Evolutionary conservation across 2,888 invertebrate species (phyloP).

Genomic region (Autographa pulchrina): DNA sequence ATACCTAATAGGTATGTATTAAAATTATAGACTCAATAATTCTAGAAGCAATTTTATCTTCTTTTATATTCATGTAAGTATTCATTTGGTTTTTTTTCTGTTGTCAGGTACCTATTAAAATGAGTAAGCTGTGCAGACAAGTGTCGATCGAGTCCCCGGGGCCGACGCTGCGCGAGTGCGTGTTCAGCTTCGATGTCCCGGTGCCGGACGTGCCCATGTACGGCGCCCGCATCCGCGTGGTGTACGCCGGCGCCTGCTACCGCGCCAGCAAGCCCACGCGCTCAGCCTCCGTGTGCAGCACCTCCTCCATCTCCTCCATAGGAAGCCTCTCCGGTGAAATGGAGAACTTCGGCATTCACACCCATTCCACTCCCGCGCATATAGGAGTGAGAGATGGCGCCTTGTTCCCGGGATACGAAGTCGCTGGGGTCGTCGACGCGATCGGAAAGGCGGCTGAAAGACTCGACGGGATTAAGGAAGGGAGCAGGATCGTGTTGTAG

Average conservation of each 20-base stretch:
- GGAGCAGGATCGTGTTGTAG: constrained; percentile 94
- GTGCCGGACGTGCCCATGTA: constrained; percentile 95
- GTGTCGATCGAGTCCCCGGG: constrained; percentile 96
- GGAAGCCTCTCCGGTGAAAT: constrained; percentile 85
- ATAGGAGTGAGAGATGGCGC: constrained; percentile 95
- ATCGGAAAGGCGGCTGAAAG: constrained; percentile 91
- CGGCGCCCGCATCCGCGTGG: constrained; percentile 95
- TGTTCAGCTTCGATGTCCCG: constrained; percentile 96
- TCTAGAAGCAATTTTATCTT: too few species aligned
- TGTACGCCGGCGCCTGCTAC: constrained; percentile 96
- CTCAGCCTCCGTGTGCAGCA: constrained; percentile 93
- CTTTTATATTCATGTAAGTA: too few species aligned
- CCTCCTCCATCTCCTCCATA: constrained; percentile 91
- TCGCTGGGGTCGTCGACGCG: constrained; percentile 94
- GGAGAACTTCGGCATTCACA: constrained; percentile 79
- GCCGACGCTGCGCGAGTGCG: constrained; percentile 93
- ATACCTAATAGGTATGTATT: too few species aligned
- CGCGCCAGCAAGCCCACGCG: constrained; percentile 90
- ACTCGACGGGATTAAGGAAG: constrained; percentile 89
- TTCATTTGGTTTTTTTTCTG: constrained; percentile 15
- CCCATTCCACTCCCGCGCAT: constrained; percentile 89
- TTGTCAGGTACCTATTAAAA: constrained; percentile 67
- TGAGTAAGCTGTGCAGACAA: constrained; percentile 96
- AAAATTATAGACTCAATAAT: too few species aligned
- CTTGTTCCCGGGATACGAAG: constrained; percentile 95